These are phyloP conservation scores for Rhogogaster chlorosoma DNA, from an alignment of 2,888 invertebrate genomes.

Conservation along the genomic window DNA sequence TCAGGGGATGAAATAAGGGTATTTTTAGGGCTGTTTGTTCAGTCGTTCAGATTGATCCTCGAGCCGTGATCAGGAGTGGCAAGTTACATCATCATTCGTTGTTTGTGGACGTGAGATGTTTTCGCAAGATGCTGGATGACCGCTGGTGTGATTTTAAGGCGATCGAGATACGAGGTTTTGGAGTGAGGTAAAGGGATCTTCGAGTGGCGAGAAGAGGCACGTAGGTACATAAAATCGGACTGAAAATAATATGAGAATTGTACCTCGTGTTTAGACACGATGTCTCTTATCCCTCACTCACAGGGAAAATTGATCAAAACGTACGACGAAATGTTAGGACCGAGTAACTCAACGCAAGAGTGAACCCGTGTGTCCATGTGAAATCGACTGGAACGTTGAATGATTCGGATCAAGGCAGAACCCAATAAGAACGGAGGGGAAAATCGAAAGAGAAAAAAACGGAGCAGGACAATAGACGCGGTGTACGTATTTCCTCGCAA, in stretches of 20 bases:
- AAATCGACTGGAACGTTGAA: slow-evolving; percentile 33
- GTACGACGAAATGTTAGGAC: slow-evolving; percentile 18
- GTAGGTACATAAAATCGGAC: neutral
- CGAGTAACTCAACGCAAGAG: neutral
- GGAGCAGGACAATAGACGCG: neutral
- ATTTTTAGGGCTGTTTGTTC: slow-evolving; percentile 13
- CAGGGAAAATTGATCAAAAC: neutral
- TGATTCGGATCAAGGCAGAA: slow-evolving; percentile 15
- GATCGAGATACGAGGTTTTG: neutral
- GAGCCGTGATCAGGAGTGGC: neutral
- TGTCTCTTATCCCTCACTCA: neutral
- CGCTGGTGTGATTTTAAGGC: neutral
- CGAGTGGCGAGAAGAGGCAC: neutral
- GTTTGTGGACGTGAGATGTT: slow-evolving; percentile 14
- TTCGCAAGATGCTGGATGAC: neutral
- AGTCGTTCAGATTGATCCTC: slow-evolving; percentile 10
- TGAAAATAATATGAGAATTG: neutral
- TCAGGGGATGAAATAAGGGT: neutral
- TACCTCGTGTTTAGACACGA: neutral
- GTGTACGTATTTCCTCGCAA: neutral
- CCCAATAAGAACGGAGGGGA: neutral
- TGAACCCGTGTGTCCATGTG: slow-evolving; percentile 3
- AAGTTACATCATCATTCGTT: neutral
- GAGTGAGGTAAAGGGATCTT: neutral
- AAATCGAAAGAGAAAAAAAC: neutral